Conservation (phyloP, 2,113 vertebrate species). For the Orientallactaga bullata region DNA sequence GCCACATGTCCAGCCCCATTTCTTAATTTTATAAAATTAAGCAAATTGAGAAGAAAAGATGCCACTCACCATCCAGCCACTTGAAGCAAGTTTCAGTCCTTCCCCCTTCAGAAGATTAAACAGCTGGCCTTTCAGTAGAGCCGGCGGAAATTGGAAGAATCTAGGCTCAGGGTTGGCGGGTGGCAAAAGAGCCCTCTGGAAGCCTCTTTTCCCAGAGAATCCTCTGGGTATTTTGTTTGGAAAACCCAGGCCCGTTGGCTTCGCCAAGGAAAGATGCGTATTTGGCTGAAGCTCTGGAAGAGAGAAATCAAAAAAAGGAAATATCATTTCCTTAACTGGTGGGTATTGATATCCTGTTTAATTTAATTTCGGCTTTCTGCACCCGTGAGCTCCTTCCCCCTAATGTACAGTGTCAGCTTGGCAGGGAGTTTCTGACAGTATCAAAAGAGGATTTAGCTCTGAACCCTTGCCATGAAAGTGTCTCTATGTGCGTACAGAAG, state of each 20-base stretch:
- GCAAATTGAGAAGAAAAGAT: slow-evolving; percentile 1
- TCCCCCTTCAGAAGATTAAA: neutral
- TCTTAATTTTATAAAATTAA: slow-evolving; percentile 41
- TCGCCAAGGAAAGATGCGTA: slow-evolving; percentile 54
- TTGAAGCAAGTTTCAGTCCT: neutral
- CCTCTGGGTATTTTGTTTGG: slow-evolving; percentile 24
- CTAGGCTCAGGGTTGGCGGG: neutral
- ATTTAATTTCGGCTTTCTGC: slow-evolving; percentile 86
- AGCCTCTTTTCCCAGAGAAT: neutral
- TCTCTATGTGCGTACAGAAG: slow-evolving; percentile 76
- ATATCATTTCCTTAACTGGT: slow-evolving; percentile 85
- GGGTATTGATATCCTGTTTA: slow-evolving; percentile 89
- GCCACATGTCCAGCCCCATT: neutral
- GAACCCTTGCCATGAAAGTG: slow-evolving; percentile 78
- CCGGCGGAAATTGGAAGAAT: slow-evolving; percentile 5
- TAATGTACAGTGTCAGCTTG: slow-evolving; percentile 83
- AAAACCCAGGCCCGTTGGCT: slow-evolving; percentile 58
- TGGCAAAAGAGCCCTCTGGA: rapidly evolving
- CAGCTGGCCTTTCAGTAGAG: neutral
- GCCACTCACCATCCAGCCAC: neutral
- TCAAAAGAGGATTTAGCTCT: slow-evolving; percentile 84
- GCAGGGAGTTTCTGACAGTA: slow-evolving; percentile 82
- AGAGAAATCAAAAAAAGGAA: slow-evolving; percentile 83
- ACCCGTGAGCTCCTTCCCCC: slow-evolving; percentile 76
- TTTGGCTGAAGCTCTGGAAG: slow-evolving; percentile 82